phyloP scores from a whole-genome alignment of 2,113 vertebrate genomes.

The Eublepharis macularius region DNA sequence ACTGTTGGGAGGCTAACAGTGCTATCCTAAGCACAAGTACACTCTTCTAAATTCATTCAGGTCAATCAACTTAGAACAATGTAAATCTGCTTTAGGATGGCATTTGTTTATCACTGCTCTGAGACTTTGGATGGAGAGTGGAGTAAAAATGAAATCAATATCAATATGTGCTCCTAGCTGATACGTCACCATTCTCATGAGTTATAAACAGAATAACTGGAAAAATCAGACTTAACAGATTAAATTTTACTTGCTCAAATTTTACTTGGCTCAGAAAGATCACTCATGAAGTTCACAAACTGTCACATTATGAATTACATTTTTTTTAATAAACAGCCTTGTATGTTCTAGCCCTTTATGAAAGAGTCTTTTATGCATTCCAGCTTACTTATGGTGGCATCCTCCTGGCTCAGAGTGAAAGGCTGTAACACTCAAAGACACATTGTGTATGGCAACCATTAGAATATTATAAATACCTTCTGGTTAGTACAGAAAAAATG shows the following conservation, averaged over 20 bases:
- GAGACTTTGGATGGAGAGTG: neutral
- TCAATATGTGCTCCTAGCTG: neutral
- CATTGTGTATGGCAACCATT: neutral
- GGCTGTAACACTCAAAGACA: neutral
- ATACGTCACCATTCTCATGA: neutral
- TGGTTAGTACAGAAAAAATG: too few species aligned
- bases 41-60: neutral
- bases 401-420: neutral
- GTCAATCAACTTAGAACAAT: neutral
- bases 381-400: neutral
- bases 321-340: too few species aligned
- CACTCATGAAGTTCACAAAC: neutral
- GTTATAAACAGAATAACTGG: neutral
- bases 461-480: neutral
- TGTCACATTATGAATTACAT: neutral
- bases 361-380: neutral
- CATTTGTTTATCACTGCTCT: neutral
- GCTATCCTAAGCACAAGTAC: neutral
- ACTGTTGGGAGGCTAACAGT: neutral
- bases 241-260: neutral
- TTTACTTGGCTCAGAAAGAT: too few species aligned
- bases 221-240: neutral
- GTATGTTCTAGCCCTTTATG: neutral
- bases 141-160: neutral
- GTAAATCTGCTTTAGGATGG: neutral